Percentiles rank a stretch among this genome's conserved stretches.
Conservation (phyloP, 2,797 vertebrate species). For the Syngnathus rostellatus region DNA sequence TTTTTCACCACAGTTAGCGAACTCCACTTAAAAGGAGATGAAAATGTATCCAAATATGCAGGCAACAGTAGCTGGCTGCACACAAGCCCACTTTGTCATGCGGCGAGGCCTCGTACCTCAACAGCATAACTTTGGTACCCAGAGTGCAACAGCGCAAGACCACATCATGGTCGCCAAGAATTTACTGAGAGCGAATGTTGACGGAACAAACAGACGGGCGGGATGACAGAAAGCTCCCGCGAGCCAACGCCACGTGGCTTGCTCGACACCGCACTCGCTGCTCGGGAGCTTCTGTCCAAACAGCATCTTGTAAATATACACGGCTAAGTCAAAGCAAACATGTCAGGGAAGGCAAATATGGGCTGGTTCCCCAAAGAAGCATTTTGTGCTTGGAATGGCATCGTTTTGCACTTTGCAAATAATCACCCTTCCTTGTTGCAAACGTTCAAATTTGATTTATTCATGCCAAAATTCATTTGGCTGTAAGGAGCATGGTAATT, state of each 20-base stretch:
- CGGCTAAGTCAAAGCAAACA: conserved; percentile 6
- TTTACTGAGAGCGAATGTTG: conserved; percentile 57
- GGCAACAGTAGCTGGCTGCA: conserved; percentile 10
- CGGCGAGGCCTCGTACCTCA: conserved; percentile 47
- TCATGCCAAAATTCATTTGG: neutral
- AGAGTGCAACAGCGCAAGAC: conserved; percentile 41
- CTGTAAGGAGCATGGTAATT: neutral
- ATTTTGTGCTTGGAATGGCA: neutral
- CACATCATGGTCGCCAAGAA: conserved; percentile 53
- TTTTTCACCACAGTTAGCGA: too few species aligned
- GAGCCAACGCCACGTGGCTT: conserved; percentile 53
- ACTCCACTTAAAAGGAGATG: neutral
- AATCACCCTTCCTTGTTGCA: neutral
- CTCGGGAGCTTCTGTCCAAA: conserved; percentile 56
- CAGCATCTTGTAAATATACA: conserved; percentile 19
- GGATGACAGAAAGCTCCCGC: conserved; percentile 25
- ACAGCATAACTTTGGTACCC: conserved; percentile 42
- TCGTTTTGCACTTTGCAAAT: neutral
- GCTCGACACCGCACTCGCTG: conserved; percentile 53
- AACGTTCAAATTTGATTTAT: neutral
- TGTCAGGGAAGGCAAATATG: neutral
- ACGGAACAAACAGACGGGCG: conserved; percentile 51
- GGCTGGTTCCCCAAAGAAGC: neutral
- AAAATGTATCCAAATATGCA: neutral
- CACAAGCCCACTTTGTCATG: conserved; percentile 46